A percentile compares a stretch with the other conserved stretches of the same genome.
These are phyloP conservation scores for Elysia crispata DNA, from an alignment of 2,888 invertebrate species.

Conservation along the genomic window DNA sequence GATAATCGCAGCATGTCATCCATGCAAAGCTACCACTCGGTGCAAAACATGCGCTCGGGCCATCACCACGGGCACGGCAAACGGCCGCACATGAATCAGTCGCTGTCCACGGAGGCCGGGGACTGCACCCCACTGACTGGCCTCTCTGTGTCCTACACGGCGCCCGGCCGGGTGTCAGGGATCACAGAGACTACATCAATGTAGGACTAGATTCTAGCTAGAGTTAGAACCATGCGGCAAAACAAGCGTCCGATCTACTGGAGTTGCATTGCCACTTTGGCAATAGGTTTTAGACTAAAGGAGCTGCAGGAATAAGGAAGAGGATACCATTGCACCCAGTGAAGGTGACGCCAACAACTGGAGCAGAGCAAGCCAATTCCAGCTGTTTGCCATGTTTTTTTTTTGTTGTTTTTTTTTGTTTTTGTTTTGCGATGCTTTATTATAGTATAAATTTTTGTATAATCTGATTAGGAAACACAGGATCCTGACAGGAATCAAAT, in stretches of 20 bases:
- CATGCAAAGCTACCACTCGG: constrained; percentile 74
- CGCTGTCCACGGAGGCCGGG: constrained; percentile 41
- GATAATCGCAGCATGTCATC: constrained; percentile 81
- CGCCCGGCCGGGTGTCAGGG: constrained; percentile 42
- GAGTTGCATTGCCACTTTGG: too few species aligned
- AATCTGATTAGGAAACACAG: too few species aligned
- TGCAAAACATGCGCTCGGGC: constrained; percentile 69
- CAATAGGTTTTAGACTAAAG: too few species aligned
- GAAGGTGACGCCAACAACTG: too few species aligned
- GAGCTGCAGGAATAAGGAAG: too few species aligned
- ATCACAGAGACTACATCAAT: constrained; percentile 46
- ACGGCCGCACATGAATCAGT: constrained; percentile 42
- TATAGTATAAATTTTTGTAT: too few species aligned
- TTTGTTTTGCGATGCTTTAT: neutral
- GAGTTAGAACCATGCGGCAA: too few species aligned
- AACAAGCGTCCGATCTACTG: too few species aligned
- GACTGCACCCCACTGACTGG: constrained; percentile 25
- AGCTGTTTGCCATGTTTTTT: constrained; percentile 2
- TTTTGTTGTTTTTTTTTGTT: too few species aligned
- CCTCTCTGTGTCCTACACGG: constrained; percentile 38
- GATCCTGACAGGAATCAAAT: too few species aligned
- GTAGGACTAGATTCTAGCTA: neutral
- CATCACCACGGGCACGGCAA: constrained; percentile 7
- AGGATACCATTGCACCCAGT: too few species aligned
- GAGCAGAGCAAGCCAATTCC: neutral